A percentile compares a stretch with the other conserved stretches of the same genome.
Conservation (phyloP, 2,888 invertebrate genomes). For the Myathropa florea region DNA sequence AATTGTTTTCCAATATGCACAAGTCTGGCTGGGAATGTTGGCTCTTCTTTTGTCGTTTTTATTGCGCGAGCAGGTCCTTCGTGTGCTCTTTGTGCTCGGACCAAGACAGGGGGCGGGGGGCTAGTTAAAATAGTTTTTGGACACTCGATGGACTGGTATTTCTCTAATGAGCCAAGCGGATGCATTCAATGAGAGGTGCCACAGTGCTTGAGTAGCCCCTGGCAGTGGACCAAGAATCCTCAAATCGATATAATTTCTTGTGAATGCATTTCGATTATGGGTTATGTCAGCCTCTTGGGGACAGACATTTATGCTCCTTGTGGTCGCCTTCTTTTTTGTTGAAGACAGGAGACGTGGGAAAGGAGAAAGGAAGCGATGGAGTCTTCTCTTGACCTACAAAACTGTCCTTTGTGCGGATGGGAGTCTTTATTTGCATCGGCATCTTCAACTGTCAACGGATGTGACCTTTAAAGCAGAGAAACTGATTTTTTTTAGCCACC, state of each 20-base stretch:
- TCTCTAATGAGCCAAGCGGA: constrained; percentile 39
- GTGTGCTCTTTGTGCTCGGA: too few relatives aligned
- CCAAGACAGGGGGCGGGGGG: too few relatives aligned
- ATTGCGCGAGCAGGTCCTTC: constrained; percentile 14
- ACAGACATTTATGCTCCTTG: too few relatives aligned
- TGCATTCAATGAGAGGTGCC: not conserved
- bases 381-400: not conserved
- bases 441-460: not conserved
- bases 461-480: not conserved
- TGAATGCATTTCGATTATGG: not conserved
- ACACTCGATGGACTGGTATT: constrained; percentile 47
- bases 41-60: constrained; percentile 14
- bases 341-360: too few relatives aligned
- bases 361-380: not conserved
- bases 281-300: not conserved
- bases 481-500: too few relatives aligned
- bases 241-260: constrained; percentile 20
- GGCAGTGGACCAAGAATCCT: constrained; percentile 34
- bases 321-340: too few relatives aligned
- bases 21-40: constrained; percentile 9
- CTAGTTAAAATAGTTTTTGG: constrained; percentile 50
- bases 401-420: not conserved
- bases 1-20: constrained; percentile 51
- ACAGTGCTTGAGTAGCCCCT: not conserved
- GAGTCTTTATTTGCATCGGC: not conserved